phyloP scores from a whole-genome alignment of 2,113 vertebrate species.

The Cheilinus undulatus region DNA sequence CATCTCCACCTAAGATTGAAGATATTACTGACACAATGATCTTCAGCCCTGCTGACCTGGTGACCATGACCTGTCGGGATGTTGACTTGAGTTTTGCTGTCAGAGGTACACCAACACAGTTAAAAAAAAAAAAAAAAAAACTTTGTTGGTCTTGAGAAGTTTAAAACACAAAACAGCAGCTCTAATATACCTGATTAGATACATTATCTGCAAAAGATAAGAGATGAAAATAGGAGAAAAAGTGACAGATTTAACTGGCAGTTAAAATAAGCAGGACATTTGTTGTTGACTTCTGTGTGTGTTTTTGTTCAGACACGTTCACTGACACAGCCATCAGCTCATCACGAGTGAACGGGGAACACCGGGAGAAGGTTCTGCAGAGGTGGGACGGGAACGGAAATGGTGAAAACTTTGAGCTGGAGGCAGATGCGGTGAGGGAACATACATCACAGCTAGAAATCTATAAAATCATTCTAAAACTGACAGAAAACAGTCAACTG shows the following conservation, averaged over 20 bases:
- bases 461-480: neutral
- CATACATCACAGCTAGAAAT: neutral
- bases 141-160: too few species aligned
- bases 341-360: conserved; percentile 88
- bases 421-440: conserved; percentile 83
- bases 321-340: conserved; percentile 88
- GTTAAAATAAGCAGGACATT: too few species aligned
- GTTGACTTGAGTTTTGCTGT: conserved; percentile 90
- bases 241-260: too few species aligned
- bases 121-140: too few species aligned
- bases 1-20: conserved; percentile 83
- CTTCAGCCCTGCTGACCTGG: conserved; percentile 88
- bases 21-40: conserved; percentile 92
- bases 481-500: neutral
- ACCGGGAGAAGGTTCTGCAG: conserved; percentile 90
- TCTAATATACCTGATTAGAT: too few species aligned
- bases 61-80: conserved; percentile 88
- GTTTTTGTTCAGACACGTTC: conserved; percentile 83
- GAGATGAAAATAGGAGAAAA: too few species aligned
- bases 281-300: too few species aligned
- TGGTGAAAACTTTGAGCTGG: conserved; percentile 88
- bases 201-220: too few species aligned
- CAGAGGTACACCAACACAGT: conserved; percentile 75
- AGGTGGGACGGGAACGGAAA: conserved; percentile 90
- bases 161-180: too few species aligned